Base-by-base conservation (phyloP, 2,113 vertebrate genomes). In the Ceuthmochares aereus region DNA sequence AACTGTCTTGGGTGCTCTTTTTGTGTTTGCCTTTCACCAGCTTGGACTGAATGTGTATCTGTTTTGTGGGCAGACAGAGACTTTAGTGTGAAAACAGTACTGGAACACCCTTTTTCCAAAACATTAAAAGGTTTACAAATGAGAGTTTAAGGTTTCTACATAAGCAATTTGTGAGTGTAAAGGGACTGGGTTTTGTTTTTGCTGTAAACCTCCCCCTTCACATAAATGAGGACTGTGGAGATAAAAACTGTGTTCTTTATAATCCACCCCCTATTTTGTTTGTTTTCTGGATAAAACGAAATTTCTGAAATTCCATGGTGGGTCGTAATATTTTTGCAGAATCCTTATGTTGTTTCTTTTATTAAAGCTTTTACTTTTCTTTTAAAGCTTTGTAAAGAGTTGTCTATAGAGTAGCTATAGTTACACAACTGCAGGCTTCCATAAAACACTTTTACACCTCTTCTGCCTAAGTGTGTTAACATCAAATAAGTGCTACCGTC, bases 231-330 rank as follows among this genome's bases (percentile, higher is more conserved):
- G 27, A 70, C 40, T 5, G 18, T 25, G 63, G 42, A 83, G 91
- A 85, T 91, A 85, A 93, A 93, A 79, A 5, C 6, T 32, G 4
- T 16, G 37, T 12, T 52, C 79, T 68, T 70, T 74, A 27, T 43
- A 55, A 27, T 72, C 62, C 83, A 68, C 83, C 67, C 78, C 78
- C 59, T 87, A 4, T 26, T 92, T 76, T 81, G 73, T 90, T 92
- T 91, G 85, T 47, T 86, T 70, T 94, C 64, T 32, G 68, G 72
- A 87, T 52, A 84, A 93, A 93, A 94, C 56, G 23, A 90, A 55
- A 93, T 81, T 70, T 77, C 73, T 80, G 79, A 45, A 86, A 84
- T 93, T 84, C 85, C 88, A 37, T 0, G 2, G 42, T 12, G 52
- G 25, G 32, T 70, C 67, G 68, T 49, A 59, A 68, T 12, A 4